phyloP scores from a whole-genome alignment of 2,797 vertebrate genomes.

The Pseudomugil tenellus region DNA sequence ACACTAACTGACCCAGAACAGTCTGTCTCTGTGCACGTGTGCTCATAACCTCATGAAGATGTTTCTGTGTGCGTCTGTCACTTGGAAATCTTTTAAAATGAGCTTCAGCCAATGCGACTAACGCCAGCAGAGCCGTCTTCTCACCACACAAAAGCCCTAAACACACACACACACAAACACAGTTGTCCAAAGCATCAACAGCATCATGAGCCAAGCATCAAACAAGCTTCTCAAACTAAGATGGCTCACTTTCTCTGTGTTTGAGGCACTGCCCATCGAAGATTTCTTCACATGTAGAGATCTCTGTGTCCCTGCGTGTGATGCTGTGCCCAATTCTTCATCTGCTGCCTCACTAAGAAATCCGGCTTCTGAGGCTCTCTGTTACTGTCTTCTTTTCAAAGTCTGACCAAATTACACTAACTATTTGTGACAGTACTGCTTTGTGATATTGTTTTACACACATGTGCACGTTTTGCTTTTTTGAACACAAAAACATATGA shows the following conservation, averaged over 20 bases:
- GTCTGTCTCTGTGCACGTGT: conserved; percentile 59
- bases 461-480: conserved; percentile 17
- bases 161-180: conserved; percentile 26
- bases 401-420: conserved; percentile 44
- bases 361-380: conserved; percentile 59
- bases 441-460: conserved; percentile 7
- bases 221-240: conserved; percentile 70
- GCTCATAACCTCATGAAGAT: conserved; percentile 45
- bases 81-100: conserved; percentile 51
- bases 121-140: conserved; percentile 68
- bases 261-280: conserved; percentile 71
- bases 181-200: conserved; percentile 59
- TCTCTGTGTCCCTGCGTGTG: conserved; percentile 64
- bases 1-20: conserved; percentile 71
- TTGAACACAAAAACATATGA: conserved; percentile 5
- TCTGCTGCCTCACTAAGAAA: conserved; percentile 67
- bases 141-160: conserved; percentile 42
- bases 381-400: conserved; percentile 55
- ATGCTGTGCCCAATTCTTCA: conserved; percentile 68
- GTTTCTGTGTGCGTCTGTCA: conserved; percentile 38
- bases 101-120: conserved; percentile 62
- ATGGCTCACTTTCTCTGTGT: conserved; percentile 66
- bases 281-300: conserved; percentile 74
- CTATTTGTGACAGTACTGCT: conserved; percentile 37
- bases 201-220: conserved; percentile 71